Base-by-base conservation (phyloP, 2,113 vertebrate genomes). In the Dolichallabes microphthalmus region DNA sequence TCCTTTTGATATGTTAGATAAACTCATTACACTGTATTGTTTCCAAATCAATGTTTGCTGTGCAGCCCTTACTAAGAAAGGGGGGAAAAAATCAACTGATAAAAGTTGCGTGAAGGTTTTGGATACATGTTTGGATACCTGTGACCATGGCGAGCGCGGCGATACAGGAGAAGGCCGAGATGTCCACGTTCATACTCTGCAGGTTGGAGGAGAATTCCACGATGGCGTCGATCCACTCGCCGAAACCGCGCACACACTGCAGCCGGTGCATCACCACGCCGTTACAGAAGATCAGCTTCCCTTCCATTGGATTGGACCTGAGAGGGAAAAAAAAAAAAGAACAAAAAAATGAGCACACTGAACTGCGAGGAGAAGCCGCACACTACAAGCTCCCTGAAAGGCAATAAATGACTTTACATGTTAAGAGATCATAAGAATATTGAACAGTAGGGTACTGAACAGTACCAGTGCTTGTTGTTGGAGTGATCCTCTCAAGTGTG, bases 271-370 rank as follows among this genome's bases (percentile, higher is more conserved):
- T 92, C 86, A 99, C 98, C 85, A 97, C 98, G 83, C 97, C 98
- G 79, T 97, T 99, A 94, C 98, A 99, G 95, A 99, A 99, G 91
- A 99, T 99, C 88, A 99, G 97, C 93, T 99, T 99, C 87, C 98
- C 98, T 94, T 99, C 98, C 94, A 96, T 97, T 1, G 98, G 97
- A 91, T 98, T 99, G 91, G 98, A 99, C 95, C 98, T 99, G 96
- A 5, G 13, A 71, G 66, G 7, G 39, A n/a, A 52, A 11, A 69
- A 35, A 60, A 6, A 35, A 60, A 3, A 0, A 60, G 1, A 27
- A 78, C 25, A 76, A 1, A 8, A 25, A 53, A 30, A 8, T 78
- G 30, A n/a, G n/a, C n/a, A n/a, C n/a, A n/a, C n/a, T n/a, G n/a
- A n/a, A n/a, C n/a, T n/a, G n/a, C 64, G 64, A 66, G 64, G 64